Base-by-base conservation (phyloP, 2,113 vertebrate genomes). In the Nipponia nippon region DNA sequence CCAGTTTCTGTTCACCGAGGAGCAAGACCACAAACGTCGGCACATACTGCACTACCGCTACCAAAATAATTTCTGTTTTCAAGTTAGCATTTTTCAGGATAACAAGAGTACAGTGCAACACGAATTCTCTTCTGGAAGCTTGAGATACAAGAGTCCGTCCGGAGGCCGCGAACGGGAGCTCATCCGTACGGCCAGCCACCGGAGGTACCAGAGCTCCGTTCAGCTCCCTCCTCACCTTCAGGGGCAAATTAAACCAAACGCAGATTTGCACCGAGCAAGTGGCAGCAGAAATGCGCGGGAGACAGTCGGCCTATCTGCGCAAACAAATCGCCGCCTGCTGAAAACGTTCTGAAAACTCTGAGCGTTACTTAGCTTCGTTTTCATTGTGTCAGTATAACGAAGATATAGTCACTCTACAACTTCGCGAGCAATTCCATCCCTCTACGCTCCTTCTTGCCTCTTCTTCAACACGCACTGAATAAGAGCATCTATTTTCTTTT, bases 401-500 rank as follows among this genome's bases (percentile, higher is more conserved):
- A 93, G 91, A 88, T 44, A 69, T 4, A 73, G 82, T 94, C 72
- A 89, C 89, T 79, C 97, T 94, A 89, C 83, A 79, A 56, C 69
- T 94, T 87, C 0, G 19, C 11, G 26, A 95, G 67, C 90, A 84
- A 67, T 80, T 89, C 80, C 91, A 94, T 38, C 93, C 79, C 95
- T 96, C 92, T 80, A 78, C 11, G 34, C 80, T 95, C 93, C 92
- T 82, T 83, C 96, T 92, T 75, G 12, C 81, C 97, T 97, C 91
- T 90, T 70, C 85, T 97, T 97, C 72, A 97, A 47, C 97, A 87
- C 6, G 7, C 40, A 92, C 97, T 95, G 96, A 98, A 34, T 46
- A 96, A 98, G 15, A 97, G 92, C 95, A 97, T 97, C 95, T 98
- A 96, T 98, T 98, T 97, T 97, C 95, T 94, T 97, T 98, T 97